Evolutionary conservation across 2,888 invertebrate species (phyloP).

Genomic region (Tetheella fluctuosa): DNA sequence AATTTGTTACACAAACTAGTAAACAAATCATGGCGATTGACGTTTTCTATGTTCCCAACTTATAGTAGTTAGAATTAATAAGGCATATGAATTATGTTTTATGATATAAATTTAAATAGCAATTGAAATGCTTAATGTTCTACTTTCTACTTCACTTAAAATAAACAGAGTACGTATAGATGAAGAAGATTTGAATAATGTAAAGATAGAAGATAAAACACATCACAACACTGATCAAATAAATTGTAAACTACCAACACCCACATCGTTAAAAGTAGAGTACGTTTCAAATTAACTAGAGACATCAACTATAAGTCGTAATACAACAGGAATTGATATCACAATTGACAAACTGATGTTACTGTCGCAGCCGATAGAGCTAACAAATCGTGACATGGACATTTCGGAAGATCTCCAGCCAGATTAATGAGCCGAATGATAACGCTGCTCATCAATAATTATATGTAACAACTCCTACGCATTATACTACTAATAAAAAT

Average conservation of each 20-base stretch:
- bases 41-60: conserved; percentile 12
- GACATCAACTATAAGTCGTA: neutral
- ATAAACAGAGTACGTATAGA: neutral
- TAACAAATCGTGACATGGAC: conserved; percentile 2
- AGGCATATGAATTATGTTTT: conserved; percentile 10
- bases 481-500: conserved; percentile 9
- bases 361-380: neutral
- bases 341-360: conserved; percentile 1
- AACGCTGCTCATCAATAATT: conserved; percentile 19
- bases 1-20: conserved; percentile 23
- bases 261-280: conserved; percentile 1
- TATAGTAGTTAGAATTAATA: conserved; percentile 5
- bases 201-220: conserved; percentile 7
- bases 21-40: conserved; percentile 29
- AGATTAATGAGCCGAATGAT: conserved; percentile 20
- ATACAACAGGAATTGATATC: conserved; percentile 1
- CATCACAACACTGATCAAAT: conserved; percentile 11
- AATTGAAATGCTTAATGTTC: conserved; percentile 8
- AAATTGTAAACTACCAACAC: conserved; percentile 9
- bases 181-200: conserved; percentile 9
- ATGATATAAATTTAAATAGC: conserved; percentile 1
- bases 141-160: neutral
- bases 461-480: conserved; percentile 20
- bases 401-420: conserved; percentile 12
- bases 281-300: neutral